Base-by-base conservation (phyloP, 2,888 invertebrate species). In the Tenthredo amoena region DNA sequence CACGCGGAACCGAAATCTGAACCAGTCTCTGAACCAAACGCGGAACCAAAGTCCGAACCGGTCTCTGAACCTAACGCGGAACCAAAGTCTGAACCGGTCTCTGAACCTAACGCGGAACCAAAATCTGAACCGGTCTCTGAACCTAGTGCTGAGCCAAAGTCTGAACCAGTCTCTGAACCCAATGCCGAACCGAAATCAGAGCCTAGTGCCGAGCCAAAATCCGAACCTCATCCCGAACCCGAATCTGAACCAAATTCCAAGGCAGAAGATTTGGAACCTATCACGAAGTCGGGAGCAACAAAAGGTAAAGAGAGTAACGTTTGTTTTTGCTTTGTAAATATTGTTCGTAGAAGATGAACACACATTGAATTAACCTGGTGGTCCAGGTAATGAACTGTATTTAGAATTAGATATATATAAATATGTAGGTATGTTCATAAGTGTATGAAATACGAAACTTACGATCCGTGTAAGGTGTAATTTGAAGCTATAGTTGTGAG, bases 91-190 rank as follows among this genome's bases (percentile, higher is more conserved):
- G 93, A 93, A 76, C 92, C 95, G 0, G 90, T 93, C 89, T 91
- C 94, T 0, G 94, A 94, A 87, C 94, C 95, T 1, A 94, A 95
- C 90, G 94, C 94, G 0, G 93, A 93, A 88, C 94, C 95, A 77
- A 94, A 92, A 92, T 94, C 93, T 31, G 93, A 90, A 87, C 91
- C 93, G 0, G 91, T 93, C 84, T 89, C 94, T 0, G 92, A 94
- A 85, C 92, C 95, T 0, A 93, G 94, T 84, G 93, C 94, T 0
- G 93, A 88, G 68, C 91, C 94, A 0, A 94, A 94, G 85, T 94
- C 94, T 0, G 93, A 94, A 86, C 92, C 94, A 0, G 91, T 91
- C 87, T 89, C 94, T 0, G 91, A 93, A 87, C 92, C 94, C 0
- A 89, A 91, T 85, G 91, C 94, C 1, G 89, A 91, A 87, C 92